These are phyloP conservation scores for Chromis chromis DNA, from an alignment of 2,797 vertebrate species.

Conservation along the genomic window DNA sequence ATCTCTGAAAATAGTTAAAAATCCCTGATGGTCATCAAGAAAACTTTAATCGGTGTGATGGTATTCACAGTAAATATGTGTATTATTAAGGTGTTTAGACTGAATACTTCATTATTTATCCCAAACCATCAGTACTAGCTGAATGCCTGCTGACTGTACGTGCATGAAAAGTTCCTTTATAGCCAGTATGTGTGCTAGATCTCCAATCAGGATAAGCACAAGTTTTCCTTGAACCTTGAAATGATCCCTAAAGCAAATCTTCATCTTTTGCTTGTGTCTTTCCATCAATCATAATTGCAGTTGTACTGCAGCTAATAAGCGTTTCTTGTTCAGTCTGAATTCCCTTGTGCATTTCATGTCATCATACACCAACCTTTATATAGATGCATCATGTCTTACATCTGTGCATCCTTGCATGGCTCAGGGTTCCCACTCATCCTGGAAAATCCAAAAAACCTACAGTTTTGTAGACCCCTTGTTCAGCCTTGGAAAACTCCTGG, in stretches of 20 bases:
- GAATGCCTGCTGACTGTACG: neutral
- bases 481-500: too few relatives aligned
- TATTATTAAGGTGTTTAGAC: neutral
- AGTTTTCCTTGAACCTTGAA: constrained; percentile 10
- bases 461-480: too few relatives aligned
- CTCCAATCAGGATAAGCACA: neutral
- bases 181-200: neutral
- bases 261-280: constrained; percentile 3
- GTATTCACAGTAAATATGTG: neutral
- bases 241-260: constrained; percentile 7
- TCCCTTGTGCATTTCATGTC: neutral
- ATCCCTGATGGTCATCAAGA: neutral
- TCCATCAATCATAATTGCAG: neutral
- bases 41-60: neutral
- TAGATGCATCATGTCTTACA: neutral
- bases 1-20: constrained; percentile 4
- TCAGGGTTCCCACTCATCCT: too few relatives aligned
- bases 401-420: neutral
- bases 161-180: neutral
- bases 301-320: neutral
- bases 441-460: too few relatives aligned
- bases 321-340: neutral
- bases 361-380: neutral
- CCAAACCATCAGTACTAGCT: neutral
- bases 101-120: neutral